These are phyloP conservation scores for Rotaria socialis DNA, from an alignment of 2,888 invertebrate species.

Conservation along the genomic window DNA sequence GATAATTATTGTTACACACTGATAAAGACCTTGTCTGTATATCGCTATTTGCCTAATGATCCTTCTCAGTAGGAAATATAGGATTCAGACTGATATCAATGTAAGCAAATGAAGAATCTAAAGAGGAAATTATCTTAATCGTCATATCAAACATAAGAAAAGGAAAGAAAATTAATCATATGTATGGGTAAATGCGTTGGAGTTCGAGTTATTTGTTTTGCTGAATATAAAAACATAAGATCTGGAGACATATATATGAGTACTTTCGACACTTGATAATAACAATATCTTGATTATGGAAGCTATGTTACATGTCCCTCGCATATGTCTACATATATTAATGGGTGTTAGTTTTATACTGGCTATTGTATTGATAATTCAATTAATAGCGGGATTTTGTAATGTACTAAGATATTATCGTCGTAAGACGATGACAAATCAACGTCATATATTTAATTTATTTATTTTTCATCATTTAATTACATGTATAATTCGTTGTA, in stretches of 20 bases:
- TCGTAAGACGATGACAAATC: not conserved
- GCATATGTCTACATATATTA: not conserved
- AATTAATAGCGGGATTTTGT: not conserved
- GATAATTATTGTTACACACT: not conserved
- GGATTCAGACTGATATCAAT: not conserved
- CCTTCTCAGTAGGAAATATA: not conserved
- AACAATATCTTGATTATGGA: not conserved
- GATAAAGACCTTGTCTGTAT: not conserved
- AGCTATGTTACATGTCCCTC: not conserved
- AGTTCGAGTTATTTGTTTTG: not conserved
- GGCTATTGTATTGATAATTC: not conserved
- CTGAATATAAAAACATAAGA: too few relatives aligned
- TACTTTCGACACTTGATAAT: not conserved
- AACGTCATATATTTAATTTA: not conserved
- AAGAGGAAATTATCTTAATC: not conserved
- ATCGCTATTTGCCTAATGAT: not conserved
- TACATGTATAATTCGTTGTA: not conserved
- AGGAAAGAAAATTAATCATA: not conserved
- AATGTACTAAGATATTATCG: not conserved
- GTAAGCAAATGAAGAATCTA: not conserved
- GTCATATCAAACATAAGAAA: too few relatives aligned
- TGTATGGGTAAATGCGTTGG: not conserved
- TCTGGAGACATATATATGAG: not conserved
- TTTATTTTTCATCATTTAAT: constrained; percentile 10
- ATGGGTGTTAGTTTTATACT: not conserved